Evolutionary conservation across 1,140 invertebrate species (phyloP).

Genomic region (Ostrea denselamellosa): DNA sequence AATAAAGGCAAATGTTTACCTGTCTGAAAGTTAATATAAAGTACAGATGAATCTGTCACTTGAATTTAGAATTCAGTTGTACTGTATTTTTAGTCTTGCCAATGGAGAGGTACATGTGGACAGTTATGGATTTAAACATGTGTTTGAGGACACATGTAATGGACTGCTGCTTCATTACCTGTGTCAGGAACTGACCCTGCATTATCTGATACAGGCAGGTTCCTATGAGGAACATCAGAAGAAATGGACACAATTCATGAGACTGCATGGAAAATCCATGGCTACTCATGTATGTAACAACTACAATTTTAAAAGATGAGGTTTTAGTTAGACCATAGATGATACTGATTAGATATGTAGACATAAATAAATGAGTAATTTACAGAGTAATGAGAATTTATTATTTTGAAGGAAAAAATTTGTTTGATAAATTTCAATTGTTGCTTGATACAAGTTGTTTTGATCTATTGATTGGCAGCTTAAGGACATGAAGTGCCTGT

Average conservation of each 20-base stretch:
- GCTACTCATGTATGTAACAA: constrained; percentile 43
- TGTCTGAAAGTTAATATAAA: no score
- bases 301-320: neutral
- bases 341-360: neutral
- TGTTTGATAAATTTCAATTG: neutral
- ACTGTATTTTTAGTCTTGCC: constrained; percentile 71
- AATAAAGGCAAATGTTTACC: no score
- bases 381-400: neutral
- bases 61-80: neutral
- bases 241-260: constrained; percentile 73
- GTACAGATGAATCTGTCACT: neutral
- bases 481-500: constrained; percentile 75
- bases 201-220: constrained; percentile 76
- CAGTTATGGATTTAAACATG: constrained; percentile 80
- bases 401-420: neutral
- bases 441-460: neutral
- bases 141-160: constrained; percentile 76
- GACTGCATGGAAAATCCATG: constrained; percentile 64
- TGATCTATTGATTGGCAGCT: constrained; percentile 54
- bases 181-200: constrained; percentile 80
- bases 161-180: constrained; percentile 81
- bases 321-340: neutral
- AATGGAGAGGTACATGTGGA: constrained; percentile 80
- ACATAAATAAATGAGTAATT: neutral
- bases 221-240: constrained; percentile 73